Percentiles rank a stretch among this genome's conserved stretches.
phyloP scores from a whole-genome alignment of 2,888 invertebrate genomes.

The Trissolcus japonicus region DNA sequence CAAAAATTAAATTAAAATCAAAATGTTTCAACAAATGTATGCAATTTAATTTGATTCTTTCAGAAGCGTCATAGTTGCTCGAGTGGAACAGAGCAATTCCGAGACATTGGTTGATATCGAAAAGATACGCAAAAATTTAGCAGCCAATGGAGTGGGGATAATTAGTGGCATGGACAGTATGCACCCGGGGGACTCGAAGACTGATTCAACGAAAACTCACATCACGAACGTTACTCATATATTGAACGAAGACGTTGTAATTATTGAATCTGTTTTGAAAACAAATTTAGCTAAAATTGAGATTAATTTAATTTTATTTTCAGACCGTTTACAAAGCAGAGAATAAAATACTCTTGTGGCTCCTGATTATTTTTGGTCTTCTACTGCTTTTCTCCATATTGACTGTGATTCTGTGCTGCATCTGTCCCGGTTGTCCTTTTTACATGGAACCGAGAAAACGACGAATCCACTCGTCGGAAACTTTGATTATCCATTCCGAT shows the following conservation, averaged over 20 bases:
- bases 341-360: slow-evolving; percentile 85
- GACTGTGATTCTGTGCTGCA: slow-evolving; percentile 87
- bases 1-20: too few relatives aligned
- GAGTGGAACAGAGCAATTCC: slow-evolving; percentile 69
- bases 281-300: neutral
- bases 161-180: slow-evolving; percentile 65
- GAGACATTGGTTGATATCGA: slow-evolving; percentile 73
- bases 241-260: slow-evolving; percentile 67
- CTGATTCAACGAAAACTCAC: slow-evolving; percentile 30
- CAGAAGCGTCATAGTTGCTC: slow-evolving; percentile 72
- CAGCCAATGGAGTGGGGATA: slow-evolving; percentile 72
- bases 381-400: slow-evolving; percentile 84
- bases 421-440: slow-evolving; percentile 90
- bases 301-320: slow-evolving; percentile 66
- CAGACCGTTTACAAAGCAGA: slow-evolving; percentile 86
- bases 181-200: slow-evolving; percentile 16
- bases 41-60: neutral
- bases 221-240: slow-evolving; percentile 48
- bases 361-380: slow-evolving; percentile 86
- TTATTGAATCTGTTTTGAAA: neutral
- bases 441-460: slow-evolving; percentile 83
- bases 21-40: neutral
- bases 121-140: slow-evolving; percentile 70
- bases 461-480: slow-evolving; percentile 72
- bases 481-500: slow-evolving; percentile 66